Conservation (phyloP, 1,140 invertebrate species). For the Listronotus oregonensis region DNA sequence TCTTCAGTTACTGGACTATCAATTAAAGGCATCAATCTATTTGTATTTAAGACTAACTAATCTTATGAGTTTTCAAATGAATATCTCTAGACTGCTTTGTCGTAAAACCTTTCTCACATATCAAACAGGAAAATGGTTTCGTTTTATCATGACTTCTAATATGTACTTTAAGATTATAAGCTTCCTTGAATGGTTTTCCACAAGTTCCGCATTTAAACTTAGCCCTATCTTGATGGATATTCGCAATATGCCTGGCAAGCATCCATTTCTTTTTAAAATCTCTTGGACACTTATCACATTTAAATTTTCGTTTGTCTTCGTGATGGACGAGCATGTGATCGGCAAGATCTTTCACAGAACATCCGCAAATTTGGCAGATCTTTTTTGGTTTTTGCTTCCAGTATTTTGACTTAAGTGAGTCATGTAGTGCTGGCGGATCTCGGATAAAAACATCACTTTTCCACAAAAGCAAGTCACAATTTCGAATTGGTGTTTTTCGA, state of each 20-base stretch:
- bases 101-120: slow-evolving; percentile 63
- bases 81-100: slow-evolving; percentile 39
- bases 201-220: too few relatives aligned
- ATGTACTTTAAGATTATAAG: slow-evolving; percentile 53
- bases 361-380: slow-evolving; percentile 54
- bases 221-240: slow-evolving; percentile 30
- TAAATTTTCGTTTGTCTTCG: slow-evolving; percentile 5
- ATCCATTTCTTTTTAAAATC: slow-evolving; percentile 50
- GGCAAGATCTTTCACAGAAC: neutral
- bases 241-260: slow-evolving; percentile 42
- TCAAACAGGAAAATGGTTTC: slow-evolving; percentile 54
- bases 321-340: slow-evolving; percentile 20
- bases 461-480: slow-evolving; percentile 8
- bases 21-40: too few relatives aligned
- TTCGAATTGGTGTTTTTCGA: slow-evolving; percentile 6
- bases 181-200: too few relatives aligned
- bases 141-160: slow-evolving; percentile 56
- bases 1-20: too few relatives aligned
- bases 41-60: neutral
- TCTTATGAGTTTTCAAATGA: slow-evolving; percentile 54
- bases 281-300: slow-evolving; percentile 55
- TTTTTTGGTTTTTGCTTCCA: neutral
- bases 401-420: slow-evolving; percentile 6
- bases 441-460: neutral
- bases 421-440: slow-evolving; percentile 12